These are phyloP conservation scores for Hydrolagus affinis DNA, from an alignment of 2,113 vertebrate genomes.

Conservation along the genomic window DNA sequence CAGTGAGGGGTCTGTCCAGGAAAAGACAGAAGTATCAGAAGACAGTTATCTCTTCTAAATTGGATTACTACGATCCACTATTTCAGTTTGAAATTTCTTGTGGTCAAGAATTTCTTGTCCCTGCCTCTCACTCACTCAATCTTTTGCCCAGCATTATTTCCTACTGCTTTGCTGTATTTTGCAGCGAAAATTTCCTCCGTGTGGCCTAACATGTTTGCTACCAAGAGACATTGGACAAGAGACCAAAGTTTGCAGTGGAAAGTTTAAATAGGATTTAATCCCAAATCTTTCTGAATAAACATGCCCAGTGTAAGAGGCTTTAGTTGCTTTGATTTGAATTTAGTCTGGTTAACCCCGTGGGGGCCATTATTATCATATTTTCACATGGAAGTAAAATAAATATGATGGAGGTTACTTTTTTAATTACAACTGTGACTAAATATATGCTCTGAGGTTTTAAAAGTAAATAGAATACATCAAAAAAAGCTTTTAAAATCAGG, in stretches of 20 bases:
- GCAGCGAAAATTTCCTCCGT: neutral
- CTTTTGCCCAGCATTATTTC: constrained; percentile 49
- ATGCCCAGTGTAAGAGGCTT: neutral
- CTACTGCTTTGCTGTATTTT: constrained; percentile 12
- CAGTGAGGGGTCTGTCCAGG: constrained; percentile 69
- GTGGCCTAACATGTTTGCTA: neutral
- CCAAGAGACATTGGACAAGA: too few species aligned
- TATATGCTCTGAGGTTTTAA: neutral
- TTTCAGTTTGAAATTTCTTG: constrained; percentile 69
- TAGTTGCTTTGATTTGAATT: neutral
- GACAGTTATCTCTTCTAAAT: constrained; percentile 72
- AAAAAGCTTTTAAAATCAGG: neutral
- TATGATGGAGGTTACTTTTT: neutral
- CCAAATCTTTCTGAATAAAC: neutral
- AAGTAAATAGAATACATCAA: neutral
- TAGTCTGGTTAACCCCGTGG: neutral
- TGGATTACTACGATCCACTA: constrained; percentile 73
- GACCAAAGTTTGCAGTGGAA: neutral
- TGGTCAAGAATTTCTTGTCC: constrained; percentile 49
- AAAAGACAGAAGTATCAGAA: constrained; percentile 67
- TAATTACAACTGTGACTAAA: neutral
- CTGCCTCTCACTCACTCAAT: constrained; percentile 52
- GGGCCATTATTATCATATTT: neutral
- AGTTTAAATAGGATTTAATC: neutral
- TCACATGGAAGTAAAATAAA: neutral